Conservation (phyloP, 2,888 invertebrate species). For the Creontiades dilutus region DNA sequence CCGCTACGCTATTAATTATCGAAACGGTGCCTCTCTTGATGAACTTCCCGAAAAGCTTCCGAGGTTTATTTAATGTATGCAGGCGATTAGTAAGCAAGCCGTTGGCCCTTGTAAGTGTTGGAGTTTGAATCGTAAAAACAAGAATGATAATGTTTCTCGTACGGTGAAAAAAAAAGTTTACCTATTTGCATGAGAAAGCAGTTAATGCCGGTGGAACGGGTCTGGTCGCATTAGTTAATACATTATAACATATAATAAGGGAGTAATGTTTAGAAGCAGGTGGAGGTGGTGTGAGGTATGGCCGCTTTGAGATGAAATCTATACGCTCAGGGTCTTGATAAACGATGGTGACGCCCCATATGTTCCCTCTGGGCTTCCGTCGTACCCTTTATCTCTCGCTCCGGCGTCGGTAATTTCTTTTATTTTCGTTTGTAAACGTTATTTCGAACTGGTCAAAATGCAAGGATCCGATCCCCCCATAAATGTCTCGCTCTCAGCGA, state of each 20-base stretch:
- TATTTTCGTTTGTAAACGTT: background rate
- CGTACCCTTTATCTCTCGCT: constrained; percentile 1
- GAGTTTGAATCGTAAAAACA: constrained; percentile 30
- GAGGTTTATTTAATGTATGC: constrained; percentile 49
- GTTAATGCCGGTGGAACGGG: constrained; percentile 1
- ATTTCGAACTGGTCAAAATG: background rate
- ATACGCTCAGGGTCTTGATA: constrained; percentile 27
- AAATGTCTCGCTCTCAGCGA: background rate
- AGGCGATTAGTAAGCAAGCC: constrained; percentile 48
- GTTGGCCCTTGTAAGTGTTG: background rate
- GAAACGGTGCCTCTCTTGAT: constrained; percentile 43
- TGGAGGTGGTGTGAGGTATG: constrained; percentile 41
- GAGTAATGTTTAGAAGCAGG: constrained; percentile 49
- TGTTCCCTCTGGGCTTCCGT: constrained; percentile 46
- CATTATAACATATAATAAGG: constrained; percentile 50
- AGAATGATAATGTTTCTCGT: constrained; percentile 31
- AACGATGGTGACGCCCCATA: constrained; percentile 26
- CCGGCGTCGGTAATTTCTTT: constrained; percentile 2
- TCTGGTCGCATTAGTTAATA: constrained; percentile 33
- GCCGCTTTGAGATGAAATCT: constrained; percentile 49
- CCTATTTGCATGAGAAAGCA: constrained; percentile 40
- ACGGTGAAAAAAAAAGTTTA: background rate
- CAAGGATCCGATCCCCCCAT: constrained; percentile 13
- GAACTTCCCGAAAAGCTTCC: constrained; percentile 56
- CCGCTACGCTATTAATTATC: constrained; percentile 55